Percentiles rank a stretch among this genome's conserved stretches.
phyloP scores from a whole-genome alignment of 2,888 invertebrate genomes.

The Pharmacophagus antenor region DNA sequence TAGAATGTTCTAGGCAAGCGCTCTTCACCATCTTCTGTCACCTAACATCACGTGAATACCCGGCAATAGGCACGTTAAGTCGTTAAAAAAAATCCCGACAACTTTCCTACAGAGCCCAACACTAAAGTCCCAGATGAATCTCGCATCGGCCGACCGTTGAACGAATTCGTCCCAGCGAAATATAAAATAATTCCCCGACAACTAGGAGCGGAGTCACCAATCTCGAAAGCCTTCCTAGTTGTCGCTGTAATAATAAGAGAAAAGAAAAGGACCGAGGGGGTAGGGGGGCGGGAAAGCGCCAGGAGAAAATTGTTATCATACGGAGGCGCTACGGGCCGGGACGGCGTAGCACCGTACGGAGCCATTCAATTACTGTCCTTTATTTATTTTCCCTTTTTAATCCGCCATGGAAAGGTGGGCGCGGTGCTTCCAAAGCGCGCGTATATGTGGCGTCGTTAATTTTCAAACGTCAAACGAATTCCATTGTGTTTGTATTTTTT shows the following conservation, averaged over 20 bases:
- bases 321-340: conserved; percentile 51
- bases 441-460: background rate
- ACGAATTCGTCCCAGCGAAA: conserved; percentile 42
- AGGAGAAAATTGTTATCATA: conserved; percentile 73
- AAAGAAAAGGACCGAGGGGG: conserved; percentile 44
- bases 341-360: conserved; percentile 28
- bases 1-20: too few relatives aligned
- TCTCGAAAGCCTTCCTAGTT: conserved; percentile 51
- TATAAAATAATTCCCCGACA: conserved; percentile 46
- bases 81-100: too few relatives aligned
- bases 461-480: too few relatives aligned
- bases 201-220: conserved; percentile 41
- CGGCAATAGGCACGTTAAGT: too few relatives aligned
- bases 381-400: background rate
- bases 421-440: background rate
- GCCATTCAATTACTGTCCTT: conserved; percentile 11
- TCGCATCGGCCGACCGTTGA: conserved; percentile 23
- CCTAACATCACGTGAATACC: too few relatives aligned
- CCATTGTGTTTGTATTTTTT: too few relatives aligned
- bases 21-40: too few relatives aligned
- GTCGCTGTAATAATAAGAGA: conserved; percentile 71
- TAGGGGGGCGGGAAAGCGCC: too few relatives aligned
- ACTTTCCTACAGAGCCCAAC: too few relatives aligned
- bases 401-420: background rate
- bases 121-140: conserved; percentile 27